phyloP scores from a whole-genome alignment of 1,140 invertebrate species.

The Drosophila bocki region DNA sequence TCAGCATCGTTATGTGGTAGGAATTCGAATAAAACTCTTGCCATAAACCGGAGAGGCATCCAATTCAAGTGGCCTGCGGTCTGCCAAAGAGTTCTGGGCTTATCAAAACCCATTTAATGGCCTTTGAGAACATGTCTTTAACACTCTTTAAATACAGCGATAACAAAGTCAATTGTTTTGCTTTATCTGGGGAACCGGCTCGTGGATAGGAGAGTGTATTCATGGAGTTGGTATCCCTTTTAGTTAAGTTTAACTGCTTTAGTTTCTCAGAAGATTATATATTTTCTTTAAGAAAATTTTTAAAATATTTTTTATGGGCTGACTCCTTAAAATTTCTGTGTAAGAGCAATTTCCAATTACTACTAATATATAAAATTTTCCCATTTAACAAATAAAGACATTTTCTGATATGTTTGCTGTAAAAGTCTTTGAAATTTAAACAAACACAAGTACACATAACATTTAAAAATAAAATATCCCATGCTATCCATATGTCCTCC shows the following conservation, averaged over 20 bases:
- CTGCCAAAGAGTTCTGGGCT: slow-evolving; percentile 22
- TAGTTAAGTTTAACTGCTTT: background rate
- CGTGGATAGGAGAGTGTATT: background rate
- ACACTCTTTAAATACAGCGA: slow-evolving; percentile 56
- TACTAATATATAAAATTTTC: no score
- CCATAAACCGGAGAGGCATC: slow-evolving; percentile 37
- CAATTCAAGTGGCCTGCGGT: slow-evolving; percentile 67
- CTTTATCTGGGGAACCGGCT: slow-evolving; percentile 17
- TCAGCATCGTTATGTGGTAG: slow-evolving; percentile 78
- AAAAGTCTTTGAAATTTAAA: background rate
- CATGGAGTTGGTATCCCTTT: background rate
- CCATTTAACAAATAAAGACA: background rate
- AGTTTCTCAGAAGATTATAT: background rate
- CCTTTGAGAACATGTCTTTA: slow-evolving; percentile 60
- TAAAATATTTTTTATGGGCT: background rate
- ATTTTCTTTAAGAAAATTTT: background rate
- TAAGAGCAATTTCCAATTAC: background rate
- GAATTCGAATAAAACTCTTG: slow-evolving; percentile 43
- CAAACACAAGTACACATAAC: background rate
- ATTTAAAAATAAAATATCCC: no score
- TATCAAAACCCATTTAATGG: slow-evolving; percentile 57
- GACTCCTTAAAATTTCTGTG: background rate
- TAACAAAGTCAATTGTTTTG: slow-evolving; percentile 27
- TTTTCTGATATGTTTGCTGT: no score
- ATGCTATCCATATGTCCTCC: background rate